Conservation (phyloP, 2,888 invertebrate species). For the Parasteatoda lunata region DNA sequence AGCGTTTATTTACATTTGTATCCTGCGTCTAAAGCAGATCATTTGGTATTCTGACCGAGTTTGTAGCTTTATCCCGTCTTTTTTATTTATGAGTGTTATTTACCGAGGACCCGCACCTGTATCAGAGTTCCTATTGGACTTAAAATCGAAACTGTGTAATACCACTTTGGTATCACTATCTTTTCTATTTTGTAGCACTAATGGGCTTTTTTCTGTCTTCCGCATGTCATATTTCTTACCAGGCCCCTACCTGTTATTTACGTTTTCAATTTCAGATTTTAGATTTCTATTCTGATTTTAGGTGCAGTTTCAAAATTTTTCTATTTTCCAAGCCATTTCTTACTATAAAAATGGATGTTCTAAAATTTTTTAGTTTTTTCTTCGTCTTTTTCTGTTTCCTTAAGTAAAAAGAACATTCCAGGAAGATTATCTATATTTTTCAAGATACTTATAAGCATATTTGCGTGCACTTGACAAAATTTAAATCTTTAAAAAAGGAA, state of each 20-base stretch:
- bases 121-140: slow-evolving; percentile 31
- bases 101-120: slow-evolving; percentile 17
- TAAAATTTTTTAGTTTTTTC: too few species aligned
- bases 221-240: background rate
- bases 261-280: slow-evolving; percentile 5
- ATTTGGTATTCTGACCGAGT: slow-evolving; percentile 49
- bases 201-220: slow-evolving; percentile 15
- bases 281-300: background rate
- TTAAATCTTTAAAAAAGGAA: too few species aligned
- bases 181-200: slow-evolving; percentile 34
- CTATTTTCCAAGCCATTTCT: too few species aligned
- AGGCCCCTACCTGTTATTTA: background rate
- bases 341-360: too few species aligned
- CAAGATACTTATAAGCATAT: too few species aligned
- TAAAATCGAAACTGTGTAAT: slow-evolving; percentile 44
- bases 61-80: background rate
- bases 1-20: slow-evolving; percentile 57
- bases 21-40: slow-evolving; percentile 35
- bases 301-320: too few species aligned
- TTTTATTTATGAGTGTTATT: slow-evolving; percentile 45
- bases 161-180: slow-evolving; percentile 18
- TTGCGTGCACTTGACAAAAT: too few species aligned
- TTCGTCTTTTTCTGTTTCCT: too few species aligned
- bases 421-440: too few species aligned
- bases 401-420: too few species aligned